A percentile compares a stretch with the other conserved stretches of the same genome.
These are phyloP conservation scores for Hydropsyche tenuis DNA, from an alignment of 1,140 invertebrate species.

Conservation along the genomic window DNA sequence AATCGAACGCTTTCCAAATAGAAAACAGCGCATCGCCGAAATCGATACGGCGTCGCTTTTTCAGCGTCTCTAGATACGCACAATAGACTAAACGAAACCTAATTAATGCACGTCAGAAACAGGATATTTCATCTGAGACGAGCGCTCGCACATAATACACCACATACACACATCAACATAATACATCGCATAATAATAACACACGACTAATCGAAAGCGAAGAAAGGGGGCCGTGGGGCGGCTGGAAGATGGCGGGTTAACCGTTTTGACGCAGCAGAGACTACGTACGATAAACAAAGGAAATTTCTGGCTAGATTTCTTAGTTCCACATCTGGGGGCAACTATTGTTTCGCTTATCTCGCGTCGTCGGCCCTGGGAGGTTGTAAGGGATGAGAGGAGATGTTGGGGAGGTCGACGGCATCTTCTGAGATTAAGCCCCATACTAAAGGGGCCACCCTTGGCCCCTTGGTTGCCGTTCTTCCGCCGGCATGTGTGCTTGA, in stretches of 20 bases:
- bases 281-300: slow-evolving; percentile 34
- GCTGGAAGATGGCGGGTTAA: not conserved
- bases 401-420: slow-evolving; percentile 29
- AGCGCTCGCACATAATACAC: not conserved
- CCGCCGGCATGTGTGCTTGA: slow-evolving; percentile 32
- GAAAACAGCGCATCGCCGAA: not conserved
- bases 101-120: slow-evolving; percentile 39
- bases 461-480: not conserved
- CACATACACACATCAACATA: not conserved
- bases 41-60: not conserved
- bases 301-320: slow-evolving; percentile 44
- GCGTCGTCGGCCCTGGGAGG: slow-evolving; percentile 16
- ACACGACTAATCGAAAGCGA: not conserved
- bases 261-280: slow-evolving; percentile 30
- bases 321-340: slow-evolving; percentile 45
- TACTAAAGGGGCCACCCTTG: not conserved
- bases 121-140: slow-evolving; percentile 22
- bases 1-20: not conserved
- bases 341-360: slow-evolving; percentile 47
- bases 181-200: not conserved
- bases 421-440: slow-evolving; percentile 44
- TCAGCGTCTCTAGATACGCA: not conserved
- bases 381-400: slow-evolving; percentile 11
- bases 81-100: slow-evolving; percentile 28
- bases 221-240: not conserved